These are phyloP conservation scores for Monarcha castaneiventris DNA, from an alignment of 2,113 vertebrate species.

Conservation along the genomic window DNA sequence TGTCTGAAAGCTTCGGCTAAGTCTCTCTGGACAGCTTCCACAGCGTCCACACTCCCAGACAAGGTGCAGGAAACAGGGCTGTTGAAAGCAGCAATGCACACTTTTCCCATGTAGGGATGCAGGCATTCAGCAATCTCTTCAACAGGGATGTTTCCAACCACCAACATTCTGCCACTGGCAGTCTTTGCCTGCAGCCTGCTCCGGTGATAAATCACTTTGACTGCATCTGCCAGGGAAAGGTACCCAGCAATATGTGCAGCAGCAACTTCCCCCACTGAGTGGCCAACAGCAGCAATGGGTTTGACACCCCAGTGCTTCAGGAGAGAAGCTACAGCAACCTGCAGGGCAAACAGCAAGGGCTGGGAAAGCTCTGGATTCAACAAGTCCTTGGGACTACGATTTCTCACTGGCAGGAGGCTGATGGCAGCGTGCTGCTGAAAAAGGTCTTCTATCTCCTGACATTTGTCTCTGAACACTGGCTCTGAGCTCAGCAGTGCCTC, in stretches of 20 bases:
- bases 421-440: conserved; percentile 67
- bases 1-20: conserved; percentile 60
- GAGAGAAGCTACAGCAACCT: conserved; percentile 77
- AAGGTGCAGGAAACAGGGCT: conserved; percentile 84
- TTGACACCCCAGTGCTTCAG: conserved; percentile 82
- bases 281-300: conserved; percentile 73
- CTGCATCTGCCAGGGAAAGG: conserved; percentile 82
- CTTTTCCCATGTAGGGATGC: conserved; percentile 58
- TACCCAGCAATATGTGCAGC: conserved; percentile 84
- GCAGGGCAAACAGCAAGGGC: conserved; percentile 82
- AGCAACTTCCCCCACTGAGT: conserved; percentile 83
- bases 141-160: conserved; percentile 79
- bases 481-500: conserved; percentile 73
- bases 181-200: conserved; percentile 78
- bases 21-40: conserved; percentile 67
- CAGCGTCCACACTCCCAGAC: conserved; percentile 74
- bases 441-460: conserved; percentile 71
- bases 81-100: conserved; percentile 83
- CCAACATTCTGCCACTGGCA: conserved; percentile 80
- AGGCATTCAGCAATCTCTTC: conserved; percentile 69
- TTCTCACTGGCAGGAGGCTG: conserved; percentile 61
- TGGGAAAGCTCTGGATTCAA: conserved; percentile 73
- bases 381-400: conserved; percentile 53
- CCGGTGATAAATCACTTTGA: conserved; percentile 80
- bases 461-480: conserved; percentile 77